Base-by-base conservation (phyloP, 2,888 invertebrate species). In the Leptopilina syphax region DNA sequence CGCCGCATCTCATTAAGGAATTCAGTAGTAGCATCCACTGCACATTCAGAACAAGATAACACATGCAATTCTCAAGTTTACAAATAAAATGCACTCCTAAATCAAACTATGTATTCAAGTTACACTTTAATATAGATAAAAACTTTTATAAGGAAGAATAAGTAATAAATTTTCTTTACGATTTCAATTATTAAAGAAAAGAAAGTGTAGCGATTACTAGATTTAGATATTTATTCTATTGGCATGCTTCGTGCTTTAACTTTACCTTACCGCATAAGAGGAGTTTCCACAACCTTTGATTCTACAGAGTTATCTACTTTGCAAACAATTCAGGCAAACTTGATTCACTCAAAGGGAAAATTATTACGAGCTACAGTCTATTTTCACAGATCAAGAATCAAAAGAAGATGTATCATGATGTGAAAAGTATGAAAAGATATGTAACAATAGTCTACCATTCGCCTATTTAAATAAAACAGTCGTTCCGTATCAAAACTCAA, bases 1-100 rank as follows among this genome's bases (percentile, higher is more conserved):
- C 89, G 89, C 78, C 90, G 85, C 90, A 90, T 90, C 86, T 91
- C 90, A 85, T 91, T 90, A 84, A 91, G 87, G 86, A 89, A 91
- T 82, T 89, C 87, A 84, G 87, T 87, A 78, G 89, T 89, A 77
- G 87, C 87, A 84, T 89, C 88, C 78, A 81, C 90, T 91, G 87
- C 79, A 84, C 79, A 87, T 85, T 82, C 85, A 87, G 85, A 87
- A 87, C 77, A 86, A 82, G 86, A 86, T 81, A 84, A 85, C 81
- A 85, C 86, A 85, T 86, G 86, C 84, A 80, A 66, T 82, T 77
- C n/a, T 77, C 60, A 80, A 65, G 67, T 79, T 80, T 65, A 65
- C 60, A 27, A 79, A 65, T 68, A 50, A 77, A 70, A 76, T 79
- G 70, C 47, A 44, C 70, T 63, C 57, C 47, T 70, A 65, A 60